Percentiles rank a stretch among this genome's conserved stretches.
Evolutionary conservation across 2,797 vertebrate species (phyloP).

Genomic region (Buceros bicornis): DNA sequence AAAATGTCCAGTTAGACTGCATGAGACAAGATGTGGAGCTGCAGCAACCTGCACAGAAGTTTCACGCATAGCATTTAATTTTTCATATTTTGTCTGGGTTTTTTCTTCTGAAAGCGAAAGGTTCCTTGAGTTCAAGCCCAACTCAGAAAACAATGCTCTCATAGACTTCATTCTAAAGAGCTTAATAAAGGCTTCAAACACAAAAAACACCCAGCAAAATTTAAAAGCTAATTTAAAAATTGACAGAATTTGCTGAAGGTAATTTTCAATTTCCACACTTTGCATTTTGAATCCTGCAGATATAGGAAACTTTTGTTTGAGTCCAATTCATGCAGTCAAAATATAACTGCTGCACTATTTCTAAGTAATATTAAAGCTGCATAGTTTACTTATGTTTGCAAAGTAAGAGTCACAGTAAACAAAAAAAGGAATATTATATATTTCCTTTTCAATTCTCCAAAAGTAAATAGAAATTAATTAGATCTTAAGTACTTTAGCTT

Average conservation of each 20-base stretch:
- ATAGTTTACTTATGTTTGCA: background rate
- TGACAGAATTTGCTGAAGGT: background rate
- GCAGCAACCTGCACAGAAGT: background rate
- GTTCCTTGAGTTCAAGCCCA: background rate
- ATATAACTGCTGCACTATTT: background rate
- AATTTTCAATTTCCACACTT: background rate
- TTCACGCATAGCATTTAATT: background rate
- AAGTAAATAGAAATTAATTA: background rate
- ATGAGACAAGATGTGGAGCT: fast-evolving
- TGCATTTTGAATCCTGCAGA: background rate
- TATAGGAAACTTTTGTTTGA: background rate
- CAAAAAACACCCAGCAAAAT: background rate
- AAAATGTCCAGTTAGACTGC: background rate
- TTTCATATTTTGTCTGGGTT: background rate
- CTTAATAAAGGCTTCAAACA: background rate
- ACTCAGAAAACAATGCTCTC: background rate
- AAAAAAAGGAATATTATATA: background rate
- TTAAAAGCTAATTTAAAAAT: background rate
- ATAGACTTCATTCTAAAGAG: background rate
- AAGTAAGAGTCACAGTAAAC: background rate
- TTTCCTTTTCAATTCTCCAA: background rate
- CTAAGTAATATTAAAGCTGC: background rate
- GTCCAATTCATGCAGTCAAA: background rate
- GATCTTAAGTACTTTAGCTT: background rate
- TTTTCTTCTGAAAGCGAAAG: background rate